Base-by-base conservation (phyloP, 2,888 invertebrate genomes). In the Drosophila eohydei region DNA sequence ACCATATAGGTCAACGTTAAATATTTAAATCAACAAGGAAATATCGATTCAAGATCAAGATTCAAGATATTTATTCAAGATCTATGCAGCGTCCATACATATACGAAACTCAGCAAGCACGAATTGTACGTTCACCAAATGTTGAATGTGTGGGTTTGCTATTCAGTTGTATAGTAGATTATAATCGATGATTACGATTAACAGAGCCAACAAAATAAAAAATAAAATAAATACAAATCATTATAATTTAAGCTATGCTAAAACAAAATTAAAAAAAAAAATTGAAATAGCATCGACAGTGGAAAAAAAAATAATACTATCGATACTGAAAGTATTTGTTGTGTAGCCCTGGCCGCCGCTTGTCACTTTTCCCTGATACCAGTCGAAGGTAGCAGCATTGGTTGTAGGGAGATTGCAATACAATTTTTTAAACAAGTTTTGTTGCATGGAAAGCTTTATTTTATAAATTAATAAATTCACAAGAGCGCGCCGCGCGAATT, bases 291-390 rank as follows among this genome's bases (percentile, higher is more conserved):
- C 1, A 32, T 16, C 66, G 40, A 48, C 21, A 26, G 30, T 4
- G 4, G 14, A 28, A 1, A 4, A 6, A 4, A 12, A 2, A 9
- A 21, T 21, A 12, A 2, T 9, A 3, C 3, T 40, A 74, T 69
- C 69, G 74, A 62, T 68, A 51, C 3, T 28, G 9, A 0, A 30
- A 21, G 2, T 1, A 3, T 26, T 36, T n/a, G 6, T 1, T 4
- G 3, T 38, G 21, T 48, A 69, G 14, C 69, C 57, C 70, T 74
- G 34, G 43, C n/a, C 9, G 21, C 56, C 36, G 61, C 52, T 59
- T 59, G 32, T 43, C 44, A 41, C 4, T 57, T 65, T 65, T 52
- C 51, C 32, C 32, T 59, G 41, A 9, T 26, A 30, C 34, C 46
- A 34, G 12, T 26, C 50, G 28, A 30, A 16, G 14, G 14, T 50